Percentiles rank a stretch among this genome's conserved stretches.
Evolutionary conservation across 1,140 invertebrate species (phyloP).

Genomic region (Diachasmimorpha longicaudata): DNA sequence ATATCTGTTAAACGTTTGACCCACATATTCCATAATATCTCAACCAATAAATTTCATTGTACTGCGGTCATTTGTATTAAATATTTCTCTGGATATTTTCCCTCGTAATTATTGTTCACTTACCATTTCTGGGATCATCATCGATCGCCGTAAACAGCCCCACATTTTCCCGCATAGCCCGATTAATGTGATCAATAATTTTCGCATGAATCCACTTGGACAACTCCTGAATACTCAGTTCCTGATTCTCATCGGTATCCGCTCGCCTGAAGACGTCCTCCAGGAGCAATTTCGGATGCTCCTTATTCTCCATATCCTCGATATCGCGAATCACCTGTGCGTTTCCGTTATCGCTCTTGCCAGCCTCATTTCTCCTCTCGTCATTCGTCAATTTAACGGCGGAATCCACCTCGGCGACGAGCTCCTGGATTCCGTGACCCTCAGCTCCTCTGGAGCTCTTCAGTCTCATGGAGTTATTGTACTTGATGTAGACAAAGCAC

Average conservation of each 20-base stretch:
- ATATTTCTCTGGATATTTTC: too few relatives aligned
- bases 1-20: too few relatives aligned
- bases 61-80: too few relatives aligned
- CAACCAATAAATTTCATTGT: too few relatives aligned
- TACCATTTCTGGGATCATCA: conserved; percentile 75
- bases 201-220: conserved; percentile 75
- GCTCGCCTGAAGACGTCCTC: conserved; percentile 69
- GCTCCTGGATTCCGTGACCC: conserved; percentile 35
- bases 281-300: conserved; percentile 59
- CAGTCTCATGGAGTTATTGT: conserved; percentile 44
- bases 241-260: conserved; percentile 69
- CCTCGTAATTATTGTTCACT: not conserved
- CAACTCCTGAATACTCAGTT: conserved; percentile 71
- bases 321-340: conserved; percentile 33
- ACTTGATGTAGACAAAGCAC: conserved; percentile 47
- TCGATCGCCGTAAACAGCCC: conserved; percentile 77
- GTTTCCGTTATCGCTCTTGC: not conserved
- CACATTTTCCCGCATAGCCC: conserved; percentile 75
- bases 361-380: not conserved
- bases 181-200: conserved; percentile 77
- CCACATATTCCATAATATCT: too few relatives aligned
- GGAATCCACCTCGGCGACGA: conserved; percentile 46
- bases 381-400: conserved; percentile 31
- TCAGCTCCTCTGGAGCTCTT: conserved; percentile 33
- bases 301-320: conserved; percentile 37